Evolutionary conservation across 1,140 invertebrate genomes (phyloP), one percentile per base, ranked within the genome.

Genomic region (Acromyrmex echinatior): DNA sequence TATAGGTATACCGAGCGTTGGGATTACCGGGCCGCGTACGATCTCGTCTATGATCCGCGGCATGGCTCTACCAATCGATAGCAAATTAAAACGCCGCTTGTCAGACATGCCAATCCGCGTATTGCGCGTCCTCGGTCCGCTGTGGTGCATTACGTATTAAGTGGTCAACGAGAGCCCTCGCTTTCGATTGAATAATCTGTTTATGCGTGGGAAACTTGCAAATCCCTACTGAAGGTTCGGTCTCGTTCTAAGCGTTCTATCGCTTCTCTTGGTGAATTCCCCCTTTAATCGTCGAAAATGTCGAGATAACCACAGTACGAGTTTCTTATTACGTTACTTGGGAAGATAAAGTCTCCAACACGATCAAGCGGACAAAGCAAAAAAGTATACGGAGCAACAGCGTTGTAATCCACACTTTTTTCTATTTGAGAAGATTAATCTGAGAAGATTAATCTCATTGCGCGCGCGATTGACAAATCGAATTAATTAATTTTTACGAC

Each of bases 11-110:
- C 45, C n/a, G 21, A 16, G 25, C 86, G 62, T 39, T 71, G 70
- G 78, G 53, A 88, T 73, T 31, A 53, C 68, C 45, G 28, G 60
- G 12, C 7, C 10, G 45, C 70, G 51, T 16, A 39, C 39, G 53
- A 81, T 76, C 49, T 79, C 39, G 45, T 9, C 16, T 68, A 71
- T 62, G 81, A 91, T 78, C 51, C 76, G n/a, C 62, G 39, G 51
- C 81, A 35, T 28, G 73, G 45, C 76, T 56, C 68, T 87, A 88
- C 35, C 56, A 76, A 91, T 91, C 86, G 79, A 66, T 85, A 70
- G 65, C 80, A 90, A 88, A 91, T 91, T 91, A 91, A 91, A 91
- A 88, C 84, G 87, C 79, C 58, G 66, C 88, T 88, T 74, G 79
- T 91, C 79, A 63, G 71, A 51, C 71, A 84, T 91, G 85, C 87